phyloP scores from a whole-genome alignment of 2,888 invertebrate genomes.

The Itoplectis maculator region DNA sequence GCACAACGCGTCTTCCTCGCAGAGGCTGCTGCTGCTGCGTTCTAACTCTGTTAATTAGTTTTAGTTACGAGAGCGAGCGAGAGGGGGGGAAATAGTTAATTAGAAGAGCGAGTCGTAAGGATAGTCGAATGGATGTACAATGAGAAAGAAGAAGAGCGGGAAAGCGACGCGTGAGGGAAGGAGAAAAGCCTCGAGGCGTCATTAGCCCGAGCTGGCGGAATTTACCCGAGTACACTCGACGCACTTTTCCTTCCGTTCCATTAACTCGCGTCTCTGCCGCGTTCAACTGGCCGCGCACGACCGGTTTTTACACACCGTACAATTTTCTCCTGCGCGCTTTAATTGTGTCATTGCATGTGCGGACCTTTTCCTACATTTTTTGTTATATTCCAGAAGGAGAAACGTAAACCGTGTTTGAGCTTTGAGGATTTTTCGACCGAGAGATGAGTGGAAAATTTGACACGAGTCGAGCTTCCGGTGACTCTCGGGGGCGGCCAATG shows the following conservation, averaged over 20 bases:
- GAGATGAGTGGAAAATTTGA: background rate
- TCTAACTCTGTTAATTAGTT: constrained; percentile 52
- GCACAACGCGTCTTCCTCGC: constrained; percentile 18
- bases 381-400: no score
- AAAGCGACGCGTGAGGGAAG: background rate
- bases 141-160: background rate
- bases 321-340: background rate
- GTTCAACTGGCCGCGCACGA: background rate
- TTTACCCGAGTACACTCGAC: background rate
- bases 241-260: constrained; percentile 21
- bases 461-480: background rate
- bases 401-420: no score
- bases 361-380: background rate
- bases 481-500: background rate
- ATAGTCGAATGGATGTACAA: background rate
- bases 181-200: constrained; percentile 22
- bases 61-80: constrained; percentile 19
- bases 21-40: background rate
- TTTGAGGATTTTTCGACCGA: background rate
- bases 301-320: background rate
- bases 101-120: constrained; percentile 5
- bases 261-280: background rate
- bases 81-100: constrained; percentile 25
- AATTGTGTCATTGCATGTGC: background rate
- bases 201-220: constrained; percentile 15